Evolutionary conservation across 2,797 vertebrate species (phyloP).

Genomic region (Thripadectes ignobilis): DNA sequence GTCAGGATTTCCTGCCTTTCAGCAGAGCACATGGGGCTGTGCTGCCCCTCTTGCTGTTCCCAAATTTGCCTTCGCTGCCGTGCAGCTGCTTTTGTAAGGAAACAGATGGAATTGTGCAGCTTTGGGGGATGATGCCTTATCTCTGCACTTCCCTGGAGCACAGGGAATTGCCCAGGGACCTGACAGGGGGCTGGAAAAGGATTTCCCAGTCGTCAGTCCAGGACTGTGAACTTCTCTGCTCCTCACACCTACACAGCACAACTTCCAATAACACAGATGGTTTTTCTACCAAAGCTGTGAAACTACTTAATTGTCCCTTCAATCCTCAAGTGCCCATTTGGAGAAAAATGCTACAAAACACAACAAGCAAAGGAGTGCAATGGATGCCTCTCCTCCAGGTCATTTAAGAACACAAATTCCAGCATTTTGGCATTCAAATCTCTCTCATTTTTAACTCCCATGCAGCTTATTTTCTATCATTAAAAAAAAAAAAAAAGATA

Average conservation of each 20-base stretch:
- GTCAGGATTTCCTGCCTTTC: constrained; percentile 58
- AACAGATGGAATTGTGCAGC: neutral
- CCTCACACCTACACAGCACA: neutral
- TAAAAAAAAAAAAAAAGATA: neutral
- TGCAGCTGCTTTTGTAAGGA: neutral
- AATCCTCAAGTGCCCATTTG: neutral
- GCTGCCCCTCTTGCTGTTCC: neutral
- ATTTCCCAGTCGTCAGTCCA: neutral
- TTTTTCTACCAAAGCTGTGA: neutral
- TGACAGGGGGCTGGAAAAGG: neutral
- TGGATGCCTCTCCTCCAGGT: neutral
- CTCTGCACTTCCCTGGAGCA: neutral
- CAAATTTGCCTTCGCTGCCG: neutral
- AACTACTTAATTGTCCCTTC: neutral
- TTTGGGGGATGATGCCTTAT: neutral
- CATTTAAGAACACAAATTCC: neutral
- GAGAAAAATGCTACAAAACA: neutral
- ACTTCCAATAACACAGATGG: neutral
- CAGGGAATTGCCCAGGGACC: neutral
- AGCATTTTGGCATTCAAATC: neutral
- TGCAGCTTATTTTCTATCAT: neutral
- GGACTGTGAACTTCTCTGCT: neutral
- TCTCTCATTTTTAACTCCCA: neutral
- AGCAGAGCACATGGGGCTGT: neutral
- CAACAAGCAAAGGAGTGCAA: neutral